These are phyloP conservation scores for Pogonognathellus flavescens DNA, from an alignment of 1,140 invertebrate species.

Conservation along the genomic window DNA sequence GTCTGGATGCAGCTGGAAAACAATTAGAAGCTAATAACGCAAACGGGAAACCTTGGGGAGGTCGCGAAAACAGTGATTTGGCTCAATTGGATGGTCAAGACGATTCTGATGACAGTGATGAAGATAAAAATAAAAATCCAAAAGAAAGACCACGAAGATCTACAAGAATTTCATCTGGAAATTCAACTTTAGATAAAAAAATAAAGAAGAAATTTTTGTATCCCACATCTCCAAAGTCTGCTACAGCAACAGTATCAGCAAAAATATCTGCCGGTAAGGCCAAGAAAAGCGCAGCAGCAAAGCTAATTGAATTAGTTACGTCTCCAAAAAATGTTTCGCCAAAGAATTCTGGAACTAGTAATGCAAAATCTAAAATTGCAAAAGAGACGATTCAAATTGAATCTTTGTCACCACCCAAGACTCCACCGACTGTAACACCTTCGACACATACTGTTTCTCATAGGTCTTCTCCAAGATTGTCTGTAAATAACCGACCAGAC, in stretches of 20 bases:
- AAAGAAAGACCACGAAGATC: neutral
- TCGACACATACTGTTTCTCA: neutral
- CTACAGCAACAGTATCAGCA: neutral
- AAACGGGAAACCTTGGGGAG: neutral
- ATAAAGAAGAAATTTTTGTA: no score
- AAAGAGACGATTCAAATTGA: neutral
- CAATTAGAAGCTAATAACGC: neutral
- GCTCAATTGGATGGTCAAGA: constrained; percentile 36
- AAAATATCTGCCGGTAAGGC: neutral
- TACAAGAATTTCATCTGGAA: neutral
- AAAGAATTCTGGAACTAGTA: neutral
- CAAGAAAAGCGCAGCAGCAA: constrained; percentile 4
- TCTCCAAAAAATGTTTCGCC: neutral
- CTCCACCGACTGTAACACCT: neutral
- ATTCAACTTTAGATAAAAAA: neutral
- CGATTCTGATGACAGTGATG: neutral
- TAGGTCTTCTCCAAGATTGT: neutral
- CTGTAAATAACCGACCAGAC: neutral
- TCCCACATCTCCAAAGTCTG: neutral
- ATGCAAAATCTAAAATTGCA: neutral
- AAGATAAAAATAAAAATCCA: neutral
- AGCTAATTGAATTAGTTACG: neutral
- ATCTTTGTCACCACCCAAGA: neutral
- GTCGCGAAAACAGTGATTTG: neutral
- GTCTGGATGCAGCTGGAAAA: neutral